Conservation (phyloP, 2,113 vertebrate species). For the Carettochelys insculpta region DNA sequence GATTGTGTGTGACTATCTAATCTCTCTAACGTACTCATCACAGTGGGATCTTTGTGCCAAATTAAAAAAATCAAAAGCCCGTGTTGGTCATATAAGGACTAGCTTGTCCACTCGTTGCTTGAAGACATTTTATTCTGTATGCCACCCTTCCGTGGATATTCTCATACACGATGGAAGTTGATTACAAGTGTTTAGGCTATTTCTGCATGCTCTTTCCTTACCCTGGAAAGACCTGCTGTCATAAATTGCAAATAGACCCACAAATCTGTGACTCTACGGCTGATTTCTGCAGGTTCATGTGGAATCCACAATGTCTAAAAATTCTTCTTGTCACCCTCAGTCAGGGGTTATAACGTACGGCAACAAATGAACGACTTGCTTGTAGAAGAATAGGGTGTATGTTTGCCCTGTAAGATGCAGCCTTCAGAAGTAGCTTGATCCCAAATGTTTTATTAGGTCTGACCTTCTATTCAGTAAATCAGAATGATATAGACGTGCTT, state of each 20-base stretch:
- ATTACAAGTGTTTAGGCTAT: neutral
- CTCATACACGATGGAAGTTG: neutral
- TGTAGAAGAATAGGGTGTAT: neutral
- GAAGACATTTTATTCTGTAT: neutral
- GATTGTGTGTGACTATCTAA: neutral
- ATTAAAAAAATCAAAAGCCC: neutral
- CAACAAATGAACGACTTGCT: neutral
- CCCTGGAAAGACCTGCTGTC: neutral
- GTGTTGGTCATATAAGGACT: neutral
- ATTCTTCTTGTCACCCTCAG: neutral
- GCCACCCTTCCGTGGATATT: neutral
- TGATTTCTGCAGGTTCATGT: accelerated
- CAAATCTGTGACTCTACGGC: neutral
- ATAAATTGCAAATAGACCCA: neutral
- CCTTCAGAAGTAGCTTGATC: neutral
- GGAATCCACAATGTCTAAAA: neutral
- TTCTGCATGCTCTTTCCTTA: neutral
- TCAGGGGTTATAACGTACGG: neutral
- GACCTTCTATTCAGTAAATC: neutral
- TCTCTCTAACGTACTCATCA: accelerated
- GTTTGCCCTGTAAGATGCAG: neutral
- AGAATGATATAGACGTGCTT: no score
- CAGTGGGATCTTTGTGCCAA: neutral
- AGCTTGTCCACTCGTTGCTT: neutral
- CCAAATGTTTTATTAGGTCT: neutral